Evolutionary conservation across 1,140 invertebrate genomes (phyloP).

Genomic region (Drosophila serrata): DNA sequence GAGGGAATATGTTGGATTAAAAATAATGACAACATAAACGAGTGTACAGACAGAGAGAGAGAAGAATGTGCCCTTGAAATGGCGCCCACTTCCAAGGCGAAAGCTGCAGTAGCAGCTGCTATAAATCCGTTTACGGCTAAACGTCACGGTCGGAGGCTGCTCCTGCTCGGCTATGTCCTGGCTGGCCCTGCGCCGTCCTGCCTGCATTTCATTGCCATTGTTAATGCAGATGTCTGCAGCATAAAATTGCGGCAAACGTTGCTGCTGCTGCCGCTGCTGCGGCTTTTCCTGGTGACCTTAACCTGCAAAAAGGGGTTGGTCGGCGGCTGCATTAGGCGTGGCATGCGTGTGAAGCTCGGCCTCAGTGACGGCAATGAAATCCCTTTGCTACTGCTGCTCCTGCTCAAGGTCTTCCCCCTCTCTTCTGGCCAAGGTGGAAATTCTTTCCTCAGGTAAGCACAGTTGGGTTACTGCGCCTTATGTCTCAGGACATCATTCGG

Average conservation of each 20-base stretch:
- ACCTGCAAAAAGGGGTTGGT: conserved; percentile 58
- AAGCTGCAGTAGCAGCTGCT: conserved; percentile 43
- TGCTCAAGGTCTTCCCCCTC: conserved; percentile 39
- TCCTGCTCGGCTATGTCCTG: conserved; percentile 5
- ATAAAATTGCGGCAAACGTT: conserved; percentile 65
- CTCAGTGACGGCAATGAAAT: conserved; percentile 74
- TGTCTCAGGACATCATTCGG: conserved; percentile 40
- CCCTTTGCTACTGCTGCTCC: conserved; percentile 31
- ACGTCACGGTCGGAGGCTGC: conserved; percentile 51
- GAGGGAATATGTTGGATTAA: conserved; percentile 63
- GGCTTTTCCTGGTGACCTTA: conserved; percentile 60
- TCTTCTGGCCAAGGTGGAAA: neutral
- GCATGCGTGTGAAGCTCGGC: conserved; percentile 56
- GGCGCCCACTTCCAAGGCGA: conserved; percentile 54
- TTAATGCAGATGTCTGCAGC: conserved; percentile 74
- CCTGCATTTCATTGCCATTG: conserved; percentile 75
- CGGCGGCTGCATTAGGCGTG: conserved; percentile 52
- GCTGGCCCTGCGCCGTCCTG: conserved; percentile 4
- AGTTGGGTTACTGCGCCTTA: conserved; percentile 28
- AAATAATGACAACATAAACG: conserved; percentile 76
- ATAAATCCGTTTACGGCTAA: conserved; percentile 78
- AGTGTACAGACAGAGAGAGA: conserved; percentile 17
- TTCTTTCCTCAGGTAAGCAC: conserved; percentile 47
- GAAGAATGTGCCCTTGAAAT: conserved; percentile 44
- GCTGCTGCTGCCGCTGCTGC: conserved; percentile 30